Evolutionary conservation across 2,888 invertebrate species (phyloP), one percentile per base, ranked within the genome.

Genomic region (Limnephilus auricula): DNA sequence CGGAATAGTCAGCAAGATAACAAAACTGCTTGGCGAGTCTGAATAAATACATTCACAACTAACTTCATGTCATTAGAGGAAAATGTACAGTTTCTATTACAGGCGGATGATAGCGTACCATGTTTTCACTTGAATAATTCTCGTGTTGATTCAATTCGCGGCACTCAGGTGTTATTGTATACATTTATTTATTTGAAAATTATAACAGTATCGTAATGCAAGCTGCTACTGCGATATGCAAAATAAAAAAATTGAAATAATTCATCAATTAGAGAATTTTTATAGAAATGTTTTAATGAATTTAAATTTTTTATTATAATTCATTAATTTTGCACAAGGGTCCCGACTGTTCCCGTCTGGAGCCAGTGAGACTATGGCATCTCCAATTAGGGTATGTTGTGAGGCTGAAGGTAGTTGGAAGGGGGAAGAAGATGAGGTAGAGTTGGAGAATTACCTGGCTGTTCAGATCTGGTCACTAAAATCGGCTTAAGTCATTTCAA

Each of bases 1-100:
- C 85, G 30, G 45, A 85, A 85, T 85, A 40, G 40, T 85, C 25
- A 45, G 45, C 45, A 85, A 85, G 85, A 85, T 85, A 85, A 85
- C n/a, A 40, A 40, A 37, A 82, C n/a, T n/a, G 85, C 45, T 40
- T 40, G 45, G 37, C 65, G 25, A 82, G 32, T 40, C 37, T 18
- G 85, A 34, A 85, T 85, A 85, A 40, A 85, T 85, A 45, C 45
- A 45, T 37, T 2, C 40, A 31, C 34, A 15, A 40, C 34, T 10
- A 40, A 65, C 65, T 84, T 84, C 83, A 32, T 37, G 37, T 84
- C 32, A 13, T 37, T 34, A n/a, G 83, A 37, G 37, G 40, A 37
- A 32, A 37, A 34, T 6, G 45, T 84, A 32, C 18, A 37, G 12
- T 25, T 84, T 84, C 84, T 37, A 25, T 25, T 30, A 65, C 65